phyloP scores from a whole-genome alignment of 2,797 vertebrate species.

The Epinephelus coioides region DNA sequence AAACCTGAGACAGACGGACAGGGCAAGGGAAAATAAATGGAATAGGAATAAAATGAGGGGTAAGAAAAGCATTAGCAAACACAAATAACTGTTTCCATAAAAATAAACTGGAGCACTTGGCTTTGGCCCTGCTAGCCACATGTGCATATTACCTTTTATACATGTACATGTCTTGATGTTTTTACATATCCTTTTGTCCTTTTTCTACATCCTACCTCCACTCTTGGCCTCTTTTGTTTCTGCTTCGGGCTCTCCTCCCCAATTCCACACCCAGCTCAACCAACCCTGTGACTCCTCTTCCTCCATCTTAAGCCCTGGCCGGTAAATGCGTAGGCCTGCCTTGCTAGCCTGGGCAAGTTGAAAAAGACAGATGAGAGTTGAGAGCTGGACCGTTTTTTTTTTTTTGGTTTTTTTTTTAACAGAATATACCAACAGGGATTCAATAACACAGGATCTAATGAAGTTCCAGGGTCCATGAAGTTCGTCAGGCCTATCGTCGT shows the following conservation, averaged over 20 bases:
- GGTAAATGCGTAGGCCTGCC: slow-evolving; percentile 91
- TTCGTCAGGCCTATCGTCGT: no score
- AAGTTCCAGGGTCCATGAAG: no score
- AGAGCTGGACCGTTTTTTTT: background rate
- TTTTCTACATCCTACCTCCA: slow-evolving; percentile 84
- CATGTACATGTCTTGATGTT: background rate
- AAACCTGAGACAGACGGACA: slow-evolving; percentile 83
- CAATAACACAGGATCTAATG: no score
- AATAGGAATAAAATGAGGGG: background rate
- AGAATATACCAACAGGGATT: no score
- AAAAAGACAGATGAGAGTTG: background rate
- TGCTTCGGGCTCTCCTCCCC: slow-evolving; percentile 84
- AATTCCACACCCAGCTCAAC: slow-evolving; percentile 95
- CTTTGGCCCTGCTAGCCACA: background rate
- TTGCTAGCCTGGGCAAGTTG: slow-evolving; percentile 88
- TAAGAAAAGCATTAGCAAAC: background rate
- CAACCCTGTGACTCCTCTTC: slow-evolving; percentile 93
- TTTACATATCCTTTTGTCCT: background rate
- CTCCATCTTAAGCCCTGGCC: slow-evolving; percentile 91
- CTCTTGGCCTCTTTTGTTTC: slow-evolving; percentile 86
- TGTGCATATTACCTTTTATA: background rate
- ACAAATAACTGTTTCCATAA: background rate
- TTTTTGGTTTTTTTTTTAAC: no score
- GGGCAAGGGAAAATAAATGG: background rate
- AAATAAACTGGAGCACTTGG: background rate